phyloP scores from a whole-genome alignment of 2,113 vertebrate species.

The Cebus imitator region DNA sequence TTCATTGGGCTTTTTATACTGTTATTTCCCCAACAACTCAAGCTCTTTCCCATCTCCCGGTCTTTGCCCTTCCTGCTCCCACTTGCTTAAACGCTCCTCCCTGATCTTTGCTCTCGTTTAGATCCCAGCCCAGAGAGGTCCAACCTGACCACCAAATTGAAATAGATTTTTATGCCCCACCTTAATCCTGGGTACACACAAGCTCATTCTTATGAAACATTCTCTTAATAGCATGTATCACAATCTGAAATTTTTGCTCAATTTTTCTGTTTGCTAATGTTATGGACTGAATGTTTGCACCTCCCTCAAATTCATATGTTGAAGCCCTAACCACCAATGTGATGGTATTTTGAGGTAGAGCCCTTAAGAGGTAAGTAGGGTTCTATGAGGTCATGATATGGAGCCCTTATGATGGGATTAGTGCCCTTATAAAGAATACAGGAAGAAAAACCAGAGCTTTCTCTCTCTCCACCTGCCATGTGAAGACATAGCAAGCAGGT shows the following conservation, averaged over 20 bases:
- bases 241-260: background rate
- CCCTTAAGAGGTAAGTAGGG: background rate
- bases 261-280: background rate
- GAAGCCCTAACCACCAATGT: background rate
- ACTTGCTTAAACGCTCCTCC: background rate
- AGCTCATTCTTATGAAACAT: background rate
- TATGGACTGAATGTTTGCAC: background rate
- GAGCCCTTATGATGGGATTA: background rate
- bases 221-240: background rate
- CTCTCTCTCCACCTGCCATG: background rate
- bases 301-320: background rate
- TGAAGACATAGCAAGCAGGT: background rate
- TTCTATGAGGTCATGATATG: background rate
- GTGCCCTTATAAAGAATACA: background rate
- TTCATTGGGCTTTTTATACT: no score
- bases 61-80: background rate
- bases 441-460: background rate
- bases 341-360: background rate
- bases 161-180: background rate
- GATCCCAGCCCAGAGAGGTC: background rate
- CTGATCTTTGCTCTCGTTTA: background rate
- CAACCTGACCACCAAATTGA: background rate
- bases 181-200: background rate
- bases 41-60: background rate
- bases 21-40: background rate